Evolutionary conservation across 2,888 invertebrate species (phyloP).

Genomic region (Hirtodrosophila histrioides): DNA sequence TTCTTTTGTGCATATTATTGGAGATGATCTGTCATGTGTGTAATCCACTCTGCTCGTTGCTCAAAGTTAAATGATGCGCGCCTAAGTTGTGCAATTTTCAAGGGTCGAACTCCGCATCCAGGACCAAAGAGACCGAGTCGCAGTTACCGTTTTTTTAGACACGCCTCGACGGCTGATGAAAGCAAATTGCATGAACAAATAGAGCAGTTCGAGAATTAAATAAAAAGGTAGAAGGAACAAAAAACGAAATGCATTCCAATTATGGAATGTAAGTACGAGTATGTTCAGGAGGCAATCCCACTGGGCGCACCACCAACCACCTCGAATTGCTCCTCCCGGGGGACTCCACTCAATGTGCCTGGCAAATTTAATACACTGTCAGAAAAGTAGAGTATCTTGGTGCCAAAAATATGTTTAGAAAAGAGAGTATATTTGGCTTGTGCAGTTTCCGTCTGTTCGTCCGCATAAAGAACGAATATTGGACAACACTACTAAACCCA

Average conservation of each 20-base stretch:
- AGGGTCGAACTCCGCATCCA: slow-evolving; percentile 1
- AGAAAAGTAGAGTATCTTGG: neutral
- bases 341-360: neutral
- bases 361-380: neutral
- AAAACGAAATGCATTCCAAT: slow-evolving; percentile 43
- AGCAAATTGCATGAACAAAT: slow-evolving; percentile 66
- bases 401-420: no score
- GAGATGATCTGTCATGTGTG: slow-evolving; percentile 68
- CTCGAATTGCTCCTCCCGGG: slow-evolving; percentile 29
- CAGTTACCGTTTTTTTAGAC: slow-evolving; percentile 22
- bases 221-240: neutral
- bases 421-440: no score
- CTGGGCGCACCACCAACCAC: slow-evolving; percentile 20
- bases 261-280: slow-evolving; percentile 25
- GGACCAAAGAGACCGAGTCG: slow-evolving; percentile 37
- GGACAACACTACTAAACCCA: no score
- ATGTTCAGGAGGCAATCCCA: slow-evolving; percentile 25
- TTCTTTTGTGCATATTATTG: slow-evolving; percentile 23
- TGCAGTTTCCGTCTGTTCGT: no score
- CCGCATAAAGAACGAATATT: no score
- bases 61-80: slow-evolving; percentile 78
- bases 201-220: slow-evolving; percentile 22
- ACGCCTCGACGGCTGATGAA: slow-evolving; percentile 65
- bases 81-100: slow-evolving; percentile 69
- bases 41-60: slow-evolving; percentile 77